Base-by-base conservation (phyloP, 2,113 vertebrate genomes). In the Jaculus jaculus region DNA sequence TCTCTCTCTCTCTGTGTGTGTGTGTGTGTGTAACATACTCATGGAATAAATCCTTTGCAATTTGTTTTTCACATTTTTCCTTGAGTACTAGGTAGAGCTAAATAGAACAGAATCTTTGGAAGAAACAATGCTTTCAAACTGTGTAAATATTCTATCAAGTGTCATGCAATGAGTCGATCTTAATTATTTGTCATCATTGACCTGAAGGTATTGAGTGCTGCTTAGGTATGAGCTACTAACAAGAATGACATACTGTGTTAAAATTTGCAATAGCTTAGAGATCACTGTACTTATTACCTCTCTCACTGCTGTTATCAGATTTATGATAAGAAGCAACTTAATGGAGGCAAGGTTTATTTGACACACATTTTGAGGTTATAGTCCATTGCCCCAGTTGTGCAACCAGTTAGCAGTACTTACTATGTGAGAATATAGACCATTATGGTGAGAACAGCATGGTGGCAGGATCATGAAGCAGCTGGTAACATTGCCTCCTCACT, bases 111-210 rank as follows among this genome's bases (percentile, higher is more conserved):
- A 81, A 61, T 61, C 16, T 3, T 91, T 66, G 13, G 73, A 61
- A 79, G 21, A 26, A 15, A 74, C 11, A 60, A 3, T 93, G 8
- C 71, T 54, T 90, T 92, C 23, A 24, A 93, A 91, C 9, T 68
- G 21, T 74, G 5, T 71, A 84, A 93, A 78, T 69, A 34, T 28
- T 24, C 7, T 51, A 77, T 84, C n/a, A 91, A 69, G 89, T 47
- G 21, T 3, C 51, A 47, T 39, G 60, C 3, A 16, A 69, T 54
- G 39, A 51, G 1, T 60, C 91, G 26, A 78, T 80, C 81, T 96
- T 77, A 93, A 90, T 92, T 95, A 77, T 89, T 89, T 87, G 47
- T 66, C 37, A 12, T 37, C 30, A 32, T 78, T 94, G 72, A 89
- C 24, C 34, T 42, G 66, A 95, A 85, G 79, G 86, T 65, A 75